phyloP scores from a whole-genome alignment of 2,888 invertebrate species.

The Pasiphila rectangulata region DNA sequence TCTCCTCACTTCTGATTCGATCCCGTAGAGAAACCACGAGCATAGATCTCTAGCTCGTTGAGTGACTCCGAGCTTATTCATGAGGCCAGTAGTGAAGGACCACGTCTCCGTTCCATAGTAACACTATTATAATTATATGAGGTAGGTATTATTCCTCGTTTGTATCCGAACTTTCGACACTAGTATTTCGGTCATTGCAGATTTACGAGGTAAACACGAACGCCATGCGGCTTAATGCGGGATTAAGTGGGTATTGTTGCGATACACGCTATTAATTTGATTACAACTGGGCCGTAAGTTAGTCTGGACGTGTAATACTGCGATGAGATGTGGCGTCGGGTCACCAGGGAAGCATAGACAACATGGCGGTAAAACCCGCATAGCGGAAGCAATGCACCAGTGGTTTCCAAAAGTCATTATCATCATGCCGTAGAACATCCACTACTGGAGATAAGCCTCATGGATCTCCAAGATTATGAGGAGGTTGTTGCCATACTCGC shows the following conservation, averaged over 20 bases:
- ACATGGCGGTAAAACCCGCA: background rate
- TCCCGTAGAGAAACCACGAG: too few relatives aligned
- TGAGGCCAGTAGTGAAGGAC: too few relatives aligned
- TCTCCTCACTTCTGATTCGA: too few relatives aligned
- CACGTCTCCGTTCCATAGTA: too few relatives aligned
- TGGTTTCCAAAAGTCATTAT: too few relatives aligned
- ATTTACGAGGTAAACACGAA: constrained; percentile 42
- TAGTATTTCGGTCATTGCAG: constrained; percentile 36
- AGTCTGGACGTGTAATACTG: constrained; percentile 6
- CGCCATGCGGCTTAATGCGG: constrained; percentile 21
- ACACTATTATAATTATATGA: background rate
- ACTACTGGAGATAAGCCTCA: too few relatives aligned
- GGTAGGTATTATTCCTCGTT: constrained; percentile 2
- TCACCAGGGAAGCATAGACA: constrained; percentile 5
- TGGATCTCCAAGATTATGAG: too few relatives aligned
- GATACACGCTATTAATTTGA: constrained; percentile 20
- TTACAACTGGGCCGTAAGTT: constrained; percentile 15
- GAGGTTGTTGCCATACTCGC: too few relatives aligned
- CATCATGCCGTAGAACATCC: too few relatives aligned
- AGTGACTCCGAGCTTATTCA: too few relatives aligned
- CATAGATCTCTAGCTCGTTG: too few relatives aligned
- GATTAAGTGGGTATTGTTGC: constrained; percentile 24
- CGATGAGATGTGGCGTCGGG: background rate
- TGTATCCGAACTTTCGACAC: constrained; percentile 14
- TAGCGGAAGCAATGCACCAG: too few relatives aligned